Base-by-base conservation (phyloP, 2,113 vertebrate genomes). In the Phyllopteryx taeniolatus region DNA sequence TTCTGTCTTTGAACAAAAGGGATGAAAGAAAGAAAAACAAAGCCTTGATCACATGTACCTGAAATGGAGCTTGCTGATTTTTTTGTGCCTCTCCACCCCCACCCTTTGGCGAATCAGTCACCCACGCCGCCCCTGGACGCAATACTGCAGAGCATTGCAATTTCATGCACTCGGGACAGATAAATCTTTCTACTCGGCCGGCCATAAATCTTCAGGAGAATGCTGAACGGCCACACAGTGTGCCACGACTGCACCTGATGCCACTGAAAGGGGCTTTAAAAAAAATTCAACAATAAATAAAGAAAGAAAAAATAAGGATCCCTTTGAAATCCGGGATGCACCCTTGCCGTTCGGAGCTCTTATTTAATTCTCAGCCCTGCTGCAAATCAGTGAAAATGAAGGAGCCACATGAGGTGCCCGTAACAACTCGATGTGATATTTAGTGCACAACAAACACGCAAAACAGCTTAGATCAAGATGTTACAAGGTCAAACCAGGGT, bases 81-180 rank as follows among this genome's bases (percentile, higher is more conserved):
- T 76, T 71, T 19, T 59, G 53, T 39, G 65, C 33, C 27, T 15
- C 44, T 73, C 70, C 44, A 72, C 73, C 79, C 47, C 71, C 67
- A 72, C 74, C 74, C 78, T 60, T 63, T 56, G 46, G 67, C 72
- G 54, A 66, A 80, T 79, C 72, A 56, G 53, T 87, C 74, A 78
- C 71, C 76, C 78, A 72, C 76, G 56, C 56, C 11, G 42, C 51
- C 56, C 59, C 62, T 69, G 74, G 78, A 78, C 71, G 70, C 63
- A 80, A 74, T 78, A 77, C 81, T 87, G 83, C 88, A 83, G 78
- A 73, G 83, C 70, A 72, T 72, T 84, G 83, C 84, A 85, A 85
- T 88, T 90, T 83, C 73, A 80, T 62, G 44, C 57, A 73, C 82
- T 84, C 73, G 56, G 11, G 39, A 86, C 61, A 81, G 77, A 90